Percentiles rank a stretch among this genome's conserved stretches.
Conservation (phyloP, 2,888 invertebrate genomes). For the Thera obeliscata region DNA sequence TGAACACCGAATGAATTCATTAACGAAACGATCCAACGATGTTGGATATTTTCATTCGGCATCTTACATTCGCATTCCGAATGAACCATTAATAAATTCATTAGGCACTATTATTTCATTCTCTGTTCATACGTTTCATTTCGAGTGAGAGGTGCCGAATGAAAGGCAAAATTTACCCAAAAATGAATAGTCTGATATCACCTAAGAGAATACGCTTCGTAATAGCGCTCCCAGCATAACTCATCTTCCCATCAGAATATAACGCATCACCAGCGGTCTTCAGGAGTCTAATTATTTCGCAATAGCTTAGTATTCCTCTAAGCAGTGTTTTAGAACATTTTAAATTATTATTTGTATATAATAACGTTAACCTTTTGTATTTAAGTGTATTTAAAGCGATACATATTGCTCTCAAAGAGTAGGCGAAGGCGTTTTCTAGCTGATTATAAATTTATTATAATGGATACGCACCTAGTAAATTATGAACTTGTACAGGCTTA, state of each 20-base stretch:
- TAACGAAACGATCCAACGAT: no score
- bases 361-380: conserved; percentile 72
- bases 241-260: conserved; percentile 8
- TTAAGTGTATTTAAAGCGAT: conserved; percentile 64
- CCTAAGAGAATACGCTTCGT: conserved; percentile 10
- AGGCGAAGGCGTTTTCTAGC: conserved; percentile 51
- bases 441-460: conserved; percentile 48
- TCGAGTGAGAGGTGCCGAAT: no score
- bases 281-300: conserved; percentile 27
- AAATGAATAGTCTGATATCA: no score
- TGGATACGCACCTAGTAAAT: conserved; percentile 51
- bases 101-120: no score
- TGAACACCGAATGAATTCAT: no score
- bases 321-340: conserved; percentile 42
- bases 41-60: no score
- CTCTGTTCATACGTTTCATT: no score
- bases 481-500: conserved; percentile 61
- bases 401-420: conserved; percentile 66
- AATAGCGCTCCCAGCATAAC: conserved; percentile 13
- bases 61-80: no score
- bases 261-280: conserved; percentile 20
- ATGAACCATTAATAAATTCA: no score
- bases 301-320: conserved; percentile 30
- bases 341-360: conserved; percentile 81
- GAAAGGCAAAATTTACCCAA: no score